Evolutionary conservation across 2,888 invertebrate species (phyloP).

Genomic region (Oscheius onirici): DNA sequence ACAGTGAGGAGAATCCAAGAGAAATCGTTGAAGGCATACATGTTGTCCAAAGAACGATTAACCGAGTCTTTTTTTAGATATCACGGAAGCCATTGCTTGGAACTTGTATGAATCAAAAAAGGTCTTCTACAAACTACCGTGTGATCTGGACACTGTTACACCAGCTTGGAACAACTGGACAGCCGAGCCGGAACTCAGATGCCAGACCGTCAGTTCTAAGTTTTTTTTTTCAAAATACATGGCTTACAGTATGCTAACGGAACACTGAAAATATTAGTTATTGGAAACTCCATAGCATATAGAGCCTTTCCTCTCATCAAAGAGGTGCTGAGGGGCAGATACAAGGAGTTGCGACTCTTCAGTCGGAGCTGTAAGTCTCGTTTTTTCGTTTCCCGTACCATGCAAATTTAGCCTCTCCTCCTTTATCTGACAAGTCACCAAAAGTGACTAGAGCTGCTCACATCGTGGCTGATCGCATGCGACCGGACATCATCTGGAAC

Average conservation of each 20-base stretch:
- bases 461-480: constrained; percentile 12
- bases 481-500: constrained; percentile 16
- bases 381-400: not conserved
- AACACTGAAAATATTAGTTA: not conserved
- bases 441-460: constrained; percentile 22
- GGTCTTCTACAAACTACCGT: not conserved
- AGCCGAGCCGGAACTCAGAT: constrained; percentile 2
- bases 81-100: constrained; percentile 6
- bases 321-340: constrained; percentile 23
- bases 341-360: constrained; percentile 8
- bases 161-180: constrained; percentile 13
- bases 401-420: not conserved
- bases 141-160: constrained; percentile 13
- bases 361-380: constrained; percentile 8
- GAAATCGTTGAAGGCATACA: too few relatives aligned
- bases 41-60: too few relatives aligned
- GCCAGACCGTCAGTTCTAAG: constrained; percentile 24
- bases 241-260: constrained; percentile 12
- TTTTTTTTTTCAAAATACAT: not conserved
- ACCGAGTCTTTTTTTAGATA: constrained; percentile 12
- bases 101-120: constrained; percentile 7
- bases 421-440: constrained; percentile 3
- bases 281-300: constrained; percentile 29
- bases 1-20: too few relatives aligned
- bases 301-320: constrained; percentile 22